phyloP scores from a whole-genome alignment of 1,140 invertebrate species.

The Planococcus citri region DNA sequence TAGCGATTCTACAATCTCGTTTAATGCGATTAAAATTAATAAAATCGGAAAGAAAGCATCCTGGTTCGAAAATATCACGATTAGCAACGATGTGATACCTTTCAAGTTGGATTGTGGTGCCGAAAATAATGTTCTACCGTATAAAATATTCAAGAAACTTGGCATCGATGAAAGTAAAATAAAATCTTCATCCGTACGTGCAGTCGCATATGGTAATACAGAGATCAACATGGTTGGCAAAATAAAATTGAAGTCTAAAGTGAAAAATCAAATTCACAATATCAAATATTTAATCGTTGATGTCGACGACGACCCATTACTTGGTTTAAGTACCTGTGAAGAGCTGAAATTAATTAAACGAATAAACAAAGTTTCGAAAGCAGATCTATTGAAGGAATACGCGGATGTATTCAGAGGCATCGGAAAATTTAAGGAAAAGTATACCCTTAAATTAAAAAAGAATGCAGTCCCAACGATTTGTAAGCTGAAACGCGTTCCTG shows the following conservation, averaged over 20 bases:
- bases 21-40: too few relatives aligned
- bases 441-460: conserved; percentile 24
- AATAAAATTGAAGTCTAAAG: too few relatives aligned
- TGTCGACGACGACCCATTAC: background rate
- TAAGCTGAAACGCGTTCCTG: conserved; percentile 26
- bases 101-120: conserved; percentile 20
- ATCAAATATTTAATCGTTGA: too few relatives aligned
- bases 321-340: conserved; percentile 21
- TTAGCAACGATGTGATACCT: background rate
- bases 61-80: conserved; percentile 1
- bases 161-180: too few relatives aligned
- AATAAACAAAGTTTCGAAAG: conserved; percentile 8
- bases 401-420: too few relatives aligned
- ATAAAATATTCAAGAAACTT: too few relatives aligned
- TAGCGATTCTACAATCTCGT: too few relatives aligned
- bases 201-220: too few relatives aligned
- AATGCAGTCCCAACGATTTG: conserved; percentile 25
- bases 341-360: conserved; percentile 12
- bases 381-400: conserved; percentile 23
- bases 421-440: conserved; percentile 24
- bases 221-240: too few relatives aligned
- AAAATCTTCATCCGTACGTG: too few relatives aligned
- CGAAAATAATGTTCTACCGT: conserved; percentile 18
- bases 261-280: too few relatives aligned
- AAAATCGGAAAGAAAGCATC: too few relatives aligned